A percentile compares a stretch with the other conserved stretches of the same genome.
phyloP scores from a whole-genome alignment of 2,113 vertebrate genomes.

The Dissostichus mawsoni region DNA sequence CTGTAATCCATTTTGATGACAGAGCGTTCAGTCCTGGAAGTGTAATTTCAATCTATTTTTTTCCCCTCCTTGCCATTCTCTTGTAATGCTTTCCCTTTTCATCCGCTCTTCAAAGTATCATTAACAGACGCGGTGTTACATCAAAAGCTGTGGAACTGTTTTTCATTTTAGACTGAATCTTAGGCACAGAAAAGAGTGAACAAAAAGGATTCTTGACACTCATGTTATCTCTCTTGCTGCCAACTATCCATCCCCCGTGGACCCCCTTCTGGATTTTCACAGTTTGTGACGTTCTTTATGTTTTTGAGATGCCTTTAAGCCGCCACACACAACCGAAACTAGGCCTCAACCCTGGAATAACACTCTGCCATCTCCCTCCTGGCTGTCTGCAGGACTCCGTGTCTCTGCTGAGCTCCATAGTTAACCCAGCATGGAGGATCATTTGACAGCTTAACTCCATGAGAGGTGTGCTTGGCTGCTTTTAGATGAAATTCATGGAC shows the following conservation, averaged over 20 bases:
- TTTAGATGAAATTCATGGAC: slow-evolving; percentile 45
- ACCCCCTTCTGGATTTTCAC: slow-evolving; percentile 19
- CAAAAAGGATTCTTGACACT: slow-evolving; percentile 3
- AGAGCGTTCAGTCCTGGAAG: slow-evolving; percentile 46
- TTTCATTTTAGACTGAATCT: slow-evolving; percentile 55
- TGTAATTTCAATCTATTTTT: slow-evolving; percentile 54
- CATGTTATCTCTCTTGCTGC: neutral
- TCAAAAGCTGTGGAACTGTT: slow-evolving; percentile 51
- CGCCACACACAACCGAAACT: slow-evolving; percentile 17
- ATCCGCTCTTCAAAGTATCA: slow-evolving; percentile 60
- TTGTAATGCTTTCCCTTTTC: slow-evolving; percentile 62
- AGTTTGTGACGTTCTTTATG: slow-evolving; percentile 23
- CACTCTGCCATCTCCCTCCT: slow-evolving; percentile 9
- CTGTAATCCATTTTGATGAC: slow-evolving; percentile 70
- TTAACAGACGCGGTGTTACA: slow-evolving; percentile 43
- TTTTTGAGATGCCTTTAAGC: neutral
- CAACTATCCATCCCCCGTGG: slow-evolving; percentile 29
- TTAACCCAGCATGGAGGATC: slow-evolving; percentile 35
- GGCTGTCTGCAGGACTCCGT: slow-evolving; percentile 25
- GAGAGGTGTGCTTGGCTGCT: slow-evolving; percentile 47
- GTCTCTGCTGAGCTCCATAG: slow-evolving; percentile 35
- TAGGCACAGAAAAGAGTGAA: slow-evolving; percentile 21
- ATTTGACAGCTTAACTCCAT: slow-evolving; percentile 54
- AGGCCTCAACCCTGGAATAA: slow-evolving; percentile 4
- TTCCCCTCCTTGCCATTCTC: slow-evolving; percentile 32